A percentile compares a stretch with the other conserved stretches of the same genome.
Evolutionary conservation across 2,888 invertebrate genomes (phyloP).

Genomic region (Ferdinandea cuprea): DNA sequence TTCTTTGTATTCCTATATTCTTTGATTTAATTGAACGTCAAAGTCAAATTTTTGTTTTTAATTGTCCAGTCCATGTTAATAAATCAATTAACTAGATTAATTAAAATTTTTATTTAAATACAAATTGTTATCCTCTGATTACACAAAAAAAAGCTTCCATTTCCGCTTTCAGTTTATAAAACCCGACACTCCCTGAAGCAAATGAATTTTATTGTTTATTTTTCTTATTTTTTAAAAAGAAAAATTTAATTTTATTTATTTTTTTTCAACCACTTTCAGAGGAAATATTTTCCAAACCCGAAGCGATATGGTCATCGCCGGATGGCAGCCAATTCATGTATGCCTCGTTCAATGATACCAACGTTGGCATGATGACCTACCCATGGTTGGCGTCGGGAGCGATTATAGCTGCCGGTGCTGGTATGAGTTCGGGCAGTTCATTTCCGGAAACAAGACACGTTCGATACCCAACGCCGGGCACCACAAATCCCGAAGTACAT

Average conservation of each 20-base stretch:
- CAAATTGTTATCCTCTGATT: too few species aligned
- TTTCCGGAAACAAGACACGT: constrained; percentile 92
- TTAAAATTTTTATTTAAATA: too few species aligned
- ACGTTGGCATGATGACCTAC: constrained; percentile 90
- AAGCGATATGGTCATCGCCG: constrained; percentile 93
- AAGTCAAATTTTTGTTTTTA: too few species aligned
- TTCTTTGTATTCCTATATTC: too few species aligned
- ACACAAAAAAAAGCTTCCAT: too few species aligned
- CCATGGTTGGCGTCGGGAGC: constrained; percentile 91
- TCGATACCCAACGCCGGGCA: constrained; percentile 94
- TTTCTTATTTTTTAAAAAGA: background rate
- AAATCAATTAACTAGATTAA: too few species aligned
- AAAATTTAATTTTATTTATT: background rate
- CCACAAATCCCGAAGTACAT: constrained; percentile 92
- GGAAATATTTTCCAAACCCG: constrained; percentile 91
- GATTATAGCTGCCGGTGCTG: constrained; percentile 85
- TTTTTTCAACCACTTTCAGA: constrained; percentile 85
- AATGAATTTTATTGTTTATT: background rate
- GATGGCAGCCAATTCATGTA: constrained; percentile 93
- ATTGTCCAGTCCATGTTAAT: too few species aligned
- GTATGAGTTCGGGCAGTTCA: constrained; percentile 85
- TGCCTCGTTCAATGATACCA: constrained; percentile 93
- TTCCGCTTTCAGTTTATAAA: too few species aligned
- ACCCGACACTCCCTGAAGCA: background rate
- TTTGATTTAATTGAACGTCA: too few species aligned